Base-by-base conservation (phyloP, 2,113 vertebrate genomes). In the Acanthisitta chloris region DNA sequence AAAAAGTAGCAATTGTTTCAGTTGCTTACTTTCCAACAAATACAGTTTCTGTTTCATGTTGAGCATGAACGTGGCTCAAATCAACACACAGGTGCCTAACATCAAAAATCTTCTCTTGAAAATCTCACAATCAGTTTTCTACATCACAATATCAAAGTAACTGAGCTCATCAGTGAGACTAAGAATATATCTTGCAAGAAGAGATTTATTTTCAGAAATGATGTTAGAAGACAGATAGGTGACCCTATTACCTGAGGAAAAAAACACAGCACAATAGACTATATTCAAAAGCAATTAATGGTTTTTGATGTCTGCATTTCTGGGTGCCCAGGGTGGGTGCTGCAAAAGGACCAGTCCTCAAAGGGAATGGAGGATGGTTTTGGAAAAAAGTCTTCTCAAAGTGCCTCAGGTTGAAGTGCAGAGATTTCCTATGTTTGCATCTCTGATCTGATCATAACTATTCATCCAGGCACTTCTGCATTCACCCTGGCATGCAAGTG, bases 401-500 rank as follows among this genome's bases (percentile, higher is more conserved):
- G 45, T 5, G 12, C 29, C 40, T 55, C 45, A 51, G 25, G 21
- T 10, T 58, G 52, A 67, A 81, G 59, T 26, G 20, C 29, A 71
- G 61, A 86, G 2, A 20, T 71, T 82, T 86, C 38, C 28, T 71
- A 1, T 3, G 7, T n/a, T 88, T 83, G 28, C 17, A 54, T 59
- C 62, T 43, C 43, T 33, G 38, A 86, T 38, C 17, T 59, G 69
- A 64, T 72, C 31, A 3, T 18, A 76, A 34, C 7, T 55, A 34
- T 55, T 74, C 18, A 70, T 38, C n/a, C n/a, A 71, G 36, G 28
- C 45, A 67, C 13, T 57, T 40, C 26, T 71, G 46, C 55, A 12
- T 48, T 76, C 62, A 52, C 46, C 29, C 51, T 52, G 66, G 8
- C 57, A 33, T 6, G 28, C 0, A 0, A 51, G 12, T 48, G 38